phyloP scores from a whole-genome alignment of 2,797 vertebrate species.

The Cercopithecus neglectus region DNA sequence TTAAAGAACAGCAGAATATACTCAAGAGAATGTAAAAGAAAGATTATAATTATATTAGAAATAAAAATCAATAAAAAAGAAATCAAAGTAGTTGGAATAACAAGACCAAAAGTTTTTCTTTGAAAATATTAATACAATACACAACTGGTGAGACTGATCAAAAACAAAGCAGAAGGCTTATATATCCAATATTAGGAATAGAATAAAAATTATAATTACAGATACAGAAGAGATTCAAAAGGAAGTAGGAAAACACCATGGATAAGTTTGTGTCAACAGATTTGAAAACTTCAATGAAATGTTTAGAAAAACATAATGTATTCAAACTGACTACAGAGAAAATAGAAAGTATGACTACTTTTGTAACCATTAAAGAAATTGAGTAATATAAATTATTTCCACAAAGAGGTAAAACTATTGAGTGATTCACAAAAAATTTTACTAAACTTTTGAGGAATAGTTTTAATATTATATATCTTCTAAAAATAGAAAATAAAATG shows the following conservation, averaged over 20 bases:
- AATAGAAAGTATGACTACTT: conserved; percentile 1
- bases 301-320: neutral
- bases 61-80: neutral
- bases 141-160: neutral
- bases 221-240: neutral
- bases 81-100: neutral
- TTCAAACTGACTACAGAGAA: neutral
- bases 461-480: neutral
- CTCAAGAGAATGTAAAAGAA: neutral
- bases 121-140: neutral
- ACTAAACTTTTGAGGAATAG: neutral
- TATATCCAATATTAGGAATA: neutral
- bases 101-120: neutral
- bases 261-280: neutral
- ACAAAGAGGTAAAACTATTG: neutral
- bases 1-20: neutral
- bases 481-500: neutral
- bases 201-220: neutral
- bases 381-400: neutral
- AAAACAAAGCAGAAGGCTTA: neutral
- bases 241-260: neutral
- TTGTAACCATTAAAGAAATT: neutral
- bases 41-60: neutral
- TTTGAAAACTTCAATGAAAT: neutral
- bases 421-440: neutral